Evolutionary conservation across 2,797 vertebrate species (phyloP).

Genomic region (Novumbra hubbsi): DNA sequence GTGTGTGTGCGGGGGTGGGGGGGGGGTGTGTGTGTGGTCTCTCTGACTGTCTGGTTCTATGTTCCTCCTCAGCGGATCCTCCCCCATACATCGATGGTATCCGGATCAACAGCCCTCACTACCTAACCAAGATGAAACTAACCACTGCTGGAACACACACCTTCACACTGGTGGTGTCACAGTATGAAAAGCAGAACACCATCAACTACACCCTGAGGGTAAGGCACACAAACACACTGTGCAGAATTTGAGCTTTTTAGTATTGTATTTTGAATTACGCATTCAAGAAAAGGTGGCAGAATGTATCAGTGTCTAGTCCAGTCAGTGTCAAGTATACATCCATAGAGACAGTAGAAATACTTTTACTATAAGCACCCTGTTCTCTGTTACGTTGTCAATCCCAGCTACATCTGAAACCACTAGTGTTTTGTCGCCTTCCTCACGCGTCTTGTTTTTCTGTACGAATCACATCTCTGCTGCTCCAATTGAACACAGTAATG

Average conservation of each 20-base stretch:
- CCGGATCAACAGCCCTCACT: slow-evolving; percentile 98
- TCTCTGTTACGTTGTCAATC: not conserved
- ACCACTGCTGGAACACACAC: slow-evolving; percentile 85
- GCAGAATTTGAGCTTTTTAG: slow-evolving; percentile 15
- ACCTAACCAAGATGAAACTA: slow-evolving; percentile 94
- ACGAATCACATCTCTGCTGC: not conserved
- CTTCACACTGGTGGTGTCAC: slow-evolving; percentile 95
- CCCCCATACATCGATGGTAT: slow-evolving; percentile 96
- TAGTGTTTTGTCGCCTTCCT: no score
- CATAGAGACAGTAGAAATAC: no score
- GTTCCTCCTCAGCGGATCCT: slow-evolving; percentile 81
- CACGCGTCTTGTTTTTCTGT: not conserved
- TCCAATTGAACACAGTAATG: not conserved
- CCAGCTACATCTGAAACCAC: not conserved
- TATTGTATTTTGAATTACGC: not conserved
- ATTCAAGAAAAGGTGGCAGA: no score
- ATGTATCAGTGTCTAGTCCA: no score
- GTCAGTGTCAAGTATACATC: no score
- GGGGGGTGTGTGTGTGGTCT: not conserved
- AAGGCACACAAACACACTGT: slow-evolving; percentile 39
- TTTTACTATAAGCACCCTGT: not conserved
- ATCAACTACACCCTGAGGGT: slow-evolving; percentile 97
- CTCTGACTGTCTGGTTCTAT: not conserved
- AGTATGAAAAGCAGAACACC: slow-evolving; percentile 99
- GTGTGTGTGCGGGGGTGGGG: not conserved